Evolutionary conservation across 2,888 invertebrate genomes (phyloP), one percentile per base, ranked within the genome.

Genomic region (Myathropa florea): DNA sequence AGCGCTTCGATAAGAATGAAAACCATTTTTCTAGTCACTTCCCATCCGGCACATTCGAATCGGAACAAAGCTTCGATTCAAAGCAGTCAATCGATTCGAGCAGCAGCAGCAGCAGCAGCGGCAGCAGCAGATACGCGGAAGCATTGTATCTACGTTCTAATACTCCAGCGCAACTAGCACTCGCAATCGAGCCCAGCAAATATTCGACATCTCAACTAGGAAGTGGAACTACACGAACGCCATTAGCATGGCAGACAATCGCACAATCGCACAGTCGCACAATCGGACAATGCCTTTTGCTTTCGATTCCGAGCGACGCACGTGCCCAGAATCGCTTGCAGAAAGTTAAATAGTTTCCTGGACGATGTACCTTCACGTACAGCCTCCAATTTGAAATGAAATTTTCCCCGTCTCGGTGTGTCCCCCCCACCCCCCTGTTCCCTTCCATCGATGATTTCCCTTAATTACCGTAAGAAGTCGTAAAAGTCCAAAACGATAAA

Each of bases 381-480:
- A 67, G 59, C 60, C 23, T 70, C 36, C 28, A 72, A 24, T 72
- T 57, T 6, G 39, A 30, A 67, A 76, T 57, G n/a, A 57, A 61
- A 46, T 14, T 30, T 61, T 53, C 23, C 21, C 53, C 30, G 18
- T 26, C 33, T 65, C 53, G 30, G 10, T 33, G 33, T 10, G 33
- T 33, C 7, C 9, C 12, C 12, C 7, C 9, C 12, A 10, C 30
- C 9, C 10, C 4, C 30, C 30, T 4, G 3, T 4, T 30, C 53
- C 61, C 36, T 64, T 30, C n/a, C 57, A 68, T 76, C 81, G 73
- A 86, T 78, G 63, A 83, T 79, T 83, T 78, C 59, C 68, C 65
- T 75, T 83, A 86, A 83, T 82, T 78, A 86, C 82, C 82, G 63
- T 82, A 63, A 78, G 72, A 75, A 73, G 73, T 82, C 77, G 78